phyloP scores from a whole-genome alignment of 2,888 invertebrate species.

The Pyrochroa serraticornis region DNA sequence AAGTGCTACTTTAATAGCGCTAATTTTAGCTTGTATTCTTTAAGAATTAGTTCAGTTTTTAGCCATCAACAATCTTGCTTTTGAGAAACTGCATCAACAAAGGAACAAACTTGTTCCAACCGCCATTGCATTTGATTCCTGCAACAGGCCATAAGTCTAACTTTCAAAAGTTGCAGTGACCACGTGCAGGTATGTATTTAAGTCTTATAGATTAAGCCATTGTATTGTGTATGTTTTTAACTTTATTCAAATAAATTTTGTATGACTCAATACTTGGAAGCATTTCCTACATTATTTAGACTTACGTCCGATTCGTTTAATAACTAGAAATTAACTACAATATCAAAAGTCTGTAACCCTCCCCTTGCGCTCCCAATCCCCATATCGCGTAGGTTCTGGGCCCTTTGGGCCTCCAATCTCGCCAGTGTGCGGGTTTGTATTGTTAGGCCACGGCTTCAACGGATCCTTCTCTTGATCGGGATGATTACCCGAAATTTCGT shows the following conservation, averaged over 20 bases:
- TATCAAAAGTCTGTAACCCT: conserved; percentile 90
- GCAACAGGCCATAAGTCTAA: too few relatives aligned
- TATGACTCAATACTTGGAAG: conserved; percentile 4
- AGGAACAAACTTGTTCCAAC: too few relatives aligned
- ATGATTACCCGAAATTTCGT: conserved; percentile 74
- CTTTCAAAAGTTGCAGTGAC: too few relatives aligned
- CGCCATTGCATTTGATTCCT: too few relatives aligned
- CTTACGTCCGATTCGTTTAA: too few relatives aligned
- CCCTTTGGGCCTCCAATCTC: conserved; percentile 95
- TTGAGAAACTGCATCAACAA: too few relatives aligned
- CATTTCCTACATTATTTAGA: too few relatives aligned
- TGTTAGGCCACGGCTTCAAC: conserved; percentile 82
- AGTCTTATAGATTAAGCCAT: conserved; percentile 2
- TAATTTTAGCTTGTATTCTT: too few relatives aligned
- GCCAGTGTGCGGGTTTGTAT: conserved; percentile 90
- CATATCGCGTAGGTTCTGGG: conserved; percentile 98
- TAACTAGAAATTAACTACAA: neutral
- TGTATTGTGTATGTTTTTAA: conserved; percentile 18
- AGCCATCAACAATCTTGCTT: too few relatives aligned
- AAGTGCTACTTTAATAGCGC: too few relatives aligned
- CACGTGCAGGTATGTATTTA: neutral
- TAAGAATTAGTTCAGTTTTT: too few relatives aligned
- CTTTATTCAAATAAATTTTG: conserved; percentile 22
- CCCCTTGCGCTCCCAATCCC: conserved; percentile 99
- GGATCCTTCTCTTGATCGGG: conserved; percentile 84